Evolutionary conservation across 1,140 invertebrate species (phyloP), one percentile per base, ranked within the genome.

Genomic region (Macrosteles quadrilineatus): DNA sequence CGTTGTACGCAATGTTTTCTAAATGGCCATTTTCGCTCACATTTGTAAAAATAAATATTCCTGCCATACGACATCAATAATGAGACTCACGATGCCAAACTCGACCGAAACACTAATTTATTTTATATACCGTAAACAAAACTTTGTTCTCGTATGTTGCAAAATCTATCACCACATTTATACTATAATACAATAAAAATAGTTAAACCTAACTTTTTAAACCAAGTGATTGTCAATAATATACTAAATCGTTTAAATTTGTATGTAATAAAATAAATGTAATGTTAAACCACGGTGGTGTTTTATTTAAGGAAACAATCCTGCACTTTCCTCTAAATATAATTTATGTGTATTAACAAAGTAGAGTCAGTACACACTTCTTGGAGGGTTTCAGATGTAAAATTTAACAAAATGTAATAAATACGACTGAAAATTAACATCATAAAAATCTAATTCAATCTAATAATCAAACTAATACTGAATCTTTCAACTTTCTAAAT

Each of bases 261-360:
- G 63, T 66, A 66, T 66, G 63, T 66, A 66, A 66, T 66, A 66
- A 66, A 43, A 66, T 66, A 43, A 66, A 66, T 66, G 63, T 66
- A 66, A 66, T 66, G 63, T 66, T 66, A 57, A 66, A 66, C 40
- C 32, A 21, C 21, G 19, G 29, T 11, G 31, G 63, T 66, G 63
- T 66, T 40, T 66, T 31, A 66, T 66, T 66, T 66, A 36, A 36
- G 32, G 32, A 36, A 36, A 6, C 4, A 36, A 6, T 36, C 32
- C 32, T 36, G 14, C 32, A 36, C 4, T 36, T 36, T 36, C 32
- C 32, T 36, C 14, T 36, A 36, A 36, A 36, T 14, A 36, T 36
- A 36, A 36, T 36, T 6, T 36, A 36, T n/a, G n/a, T n/a, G n/a
- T n/a, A n/a, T n/a, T n/a, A n/a, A n/a, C n/a, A n/a, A n/a, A n/a